Base-by-base conservation (phyloP, 2,113 vertebrate genomes). In the Serilophus lunatus region DNA sequence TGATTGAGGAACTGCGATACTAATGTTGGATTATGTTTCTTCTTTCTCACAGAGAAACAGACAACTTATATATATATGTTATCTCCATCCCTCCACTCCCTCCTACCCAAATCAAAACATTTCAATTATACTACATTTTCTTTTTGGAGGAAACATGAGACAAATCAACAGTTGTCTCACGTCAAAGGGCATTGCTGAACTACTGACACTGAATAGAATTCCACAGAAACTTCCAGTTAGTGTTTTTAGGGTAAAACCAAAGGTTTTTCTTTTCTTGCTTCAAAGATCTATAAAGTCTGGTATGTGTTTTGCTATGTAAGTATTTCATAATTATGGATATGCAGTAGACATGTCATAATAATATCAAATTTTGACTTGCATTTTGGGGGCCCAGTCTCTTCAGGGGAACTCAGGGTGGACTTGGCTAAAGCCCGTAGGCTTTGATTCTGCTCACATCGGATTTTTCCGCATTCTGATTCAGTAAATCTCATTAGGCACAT, bases 401-500 rank as follows among this genome's bases (percentile, higher is more conserved):
- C 49, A 59, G 54, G 38, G 79, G n/a, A 63, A 5, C 75, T 61
- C 2, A 1, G 79, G 28, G 50, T 83, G 66, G 75, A 86, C 82
- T 57, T 90, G 59, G 18, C 82, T 86, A 54, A 90, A 77, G 50
- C 68, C 35, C 59, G 20, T 5, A 82, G 69, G 87, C 82, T 97
- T 95, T 88, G 82, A 86, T 92, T 96, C 38, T 90, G 82, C 88
- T 95, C 85, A 83, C 79, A 54, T 54, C 2, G 9, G n/a, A 36
- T 80, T 96, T 96, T 96, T 77, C 65, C 1, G 4, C 78, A 38
- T 96, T 95, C 66, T 94, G 85, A 85, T 87, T 83, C 76, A 77
- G 85, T 91, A 86, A 93, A 96, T 96, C 94, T 91, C 84, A 90
- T 94, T 96, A 95, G 82, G 79, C 75, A 51, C 40, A 20, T 56